phyloP scores from a whole-genome alignment of 1,140 invertebrate genomes.

The Bombus superbus region DNA sequence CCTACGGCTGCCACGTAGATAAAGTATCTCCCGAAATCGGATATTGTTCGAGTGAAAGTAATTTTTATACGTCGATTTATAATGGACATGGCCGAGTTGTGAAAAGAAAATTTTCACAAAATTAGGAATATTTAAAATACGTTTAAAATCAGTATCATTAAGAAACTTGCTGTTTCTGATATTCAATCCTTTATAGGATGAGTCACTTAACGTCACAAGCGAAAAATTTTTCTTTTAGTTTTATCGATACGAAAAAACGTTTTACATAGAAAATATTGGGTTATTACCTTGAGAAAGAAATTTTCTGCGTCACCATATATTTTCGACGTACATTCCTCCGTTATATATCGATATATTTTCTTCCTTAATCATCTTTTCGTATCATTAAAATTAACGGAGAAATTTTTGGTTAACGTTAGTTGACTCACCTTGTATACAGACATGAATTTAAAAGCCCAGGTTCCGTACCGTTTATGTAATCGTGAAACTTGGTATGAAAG shows the following conservation, averaged over 20 bases:
- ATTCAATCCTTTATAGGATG: not conserved
- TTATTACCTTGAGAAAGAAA: not conserved
- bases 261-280: not conserved
- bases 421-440: not conserved
- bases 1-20: slow-evolving; percentile 12
- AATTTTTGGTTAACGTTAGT: not conserved
- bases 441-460: slow-evolving; percentile 4
- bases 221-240: not conserved
- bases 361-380: not conserved
- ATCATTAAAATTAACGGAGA: not conserved
- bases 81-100: not conserved
- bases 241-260: not conserved
- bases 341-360: not conserved
- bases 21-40: slow-evolving; percentile 9
- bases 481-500: slow-evolving; percentile 24
- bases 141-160: not conserved
- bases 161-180: not conserved
- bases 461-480: slow-evolving; percentile 36
- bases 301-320: not conserved
- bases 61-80: not conserved
- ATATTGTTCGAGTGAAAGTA: not conserved
- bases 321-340: not conserved
- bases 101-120: not conserved
- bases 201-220: not conserved
- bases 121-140: not conserved